Base-by-base conservation (phyloP, 2,888 invertebrate species). In the Eupithecia pulchellata region DNA sequence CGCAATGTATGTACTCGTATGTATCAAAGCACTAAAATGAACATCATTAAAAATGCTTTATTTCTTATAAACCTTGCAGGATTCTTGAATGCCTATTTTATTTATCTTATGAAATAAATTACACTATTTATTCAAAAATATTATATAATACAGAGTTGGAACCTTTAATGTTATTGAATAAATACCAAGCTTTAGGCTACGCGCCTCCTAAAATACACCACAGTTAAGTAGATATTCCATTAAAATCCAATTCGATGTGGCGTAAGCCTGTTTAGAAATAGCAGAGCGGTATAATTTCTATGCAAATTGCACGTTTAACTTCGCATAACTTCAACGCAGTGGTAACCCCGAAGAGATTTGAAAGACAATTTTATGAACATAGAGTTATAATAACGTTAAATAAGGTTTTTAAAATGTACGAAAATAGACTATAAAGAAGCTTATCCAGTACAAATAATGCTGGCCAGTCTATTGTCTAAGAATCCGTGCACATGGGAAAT, bases 291-390 rank as follows among this genome's bases (percentile, higher is more conserved):
- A 94, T 94, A 92, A 94, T 93, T 92, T 93, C 92, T 89, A 93
- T 94, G 93, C 92, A 93, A 94, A 94, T 94, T 89, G 85, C 87
- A 87, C 92, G 87, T 92, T 92, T 92, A 93, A 92, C 90, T 93
- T 91, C 87, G 88, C 86, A 89, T 90, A 89, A 89, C 87, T 74
- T 72, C 69, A 67, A 67, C 69, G 67, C 71, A 61, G 32, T 58
- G 63, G 63, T 64, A 52, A 66, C 66, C 66, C 47, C 42, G 66
- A 63, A 66, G 69, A 64, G 67, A 55, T 27, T 64, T 64, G 29
- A n/a, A 55, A 71, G 67, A 70, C 64, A 42, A 42, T 65, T 70
- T 58, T 57, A 58, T 42, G 57, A 60, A 61, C 66, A 29, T 72
- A 58, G 58, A 67, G 66, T 25, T 34, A 32, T 60, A 30, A 17